Conservation (phyloP, 2,113 vertebrate genomes). For the Etheostoma spectabile region DNA sequence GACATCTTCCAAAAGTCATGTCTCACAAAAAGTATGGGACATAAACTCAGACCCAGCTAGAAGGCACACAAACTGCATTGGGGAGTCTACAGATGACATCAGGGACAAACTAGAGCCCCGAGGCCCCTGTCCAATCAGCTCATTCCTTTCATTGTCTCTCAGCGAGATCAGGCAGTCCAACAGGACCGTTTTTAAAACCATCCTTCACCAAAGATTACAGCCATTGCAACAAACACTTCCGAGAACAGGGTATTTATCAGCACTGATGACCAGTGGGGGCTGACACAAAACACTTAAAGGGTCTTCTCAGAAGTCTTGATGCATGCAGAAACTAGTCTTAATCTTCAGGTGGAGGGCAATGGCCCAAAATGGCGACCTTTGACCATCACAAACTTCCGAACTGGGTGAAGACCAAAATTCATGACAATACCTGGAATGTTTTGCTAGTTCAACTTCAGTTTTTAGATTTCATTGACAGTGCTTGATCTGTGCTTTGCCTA, state of each 20-base stretch:
- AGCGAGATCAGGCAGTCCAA: constrained; percentile 38
- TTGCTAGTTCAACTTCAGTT: background rate
- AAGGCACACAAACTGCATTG: background rate
- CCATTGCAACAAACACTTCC: constrained; percentile 7
- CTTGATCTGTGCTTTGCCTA: background rate
- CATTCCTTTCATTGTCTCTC: constrained; percentile 53
- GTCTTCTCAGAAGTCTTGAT: background rate
- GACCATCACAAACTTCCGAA: constrained; percentile 6
- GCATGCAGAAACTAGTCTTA: background rate
- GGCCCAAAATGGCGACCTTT: background rate
- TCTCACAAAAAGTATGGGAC: background rate
- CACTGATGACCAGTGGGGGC: constrained; percentile 12
- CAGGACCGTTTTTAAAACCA: constrained; percentile 27
- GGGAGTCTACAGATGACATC: constrained; percentile 20
- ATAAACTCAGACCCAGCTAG: background rate
- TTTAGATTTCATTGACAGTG: background rate
- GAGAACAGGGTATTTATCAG: constrained; percentile 32
- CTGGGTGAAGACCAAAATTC: background rate
- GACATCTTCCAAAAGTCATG: background rate
- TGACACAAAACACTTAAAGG: constrained; percentile 15
- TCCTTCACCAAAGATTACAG: constrained; percentile 51
- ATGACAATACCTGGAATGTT: background rate
- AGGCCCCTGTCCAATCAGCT: constrained; percentile 47
- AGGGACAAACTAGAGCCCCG: constrained; percentile 13
- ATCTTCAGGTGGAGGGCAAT: background rate